phyloP scores from a whole-genome alignment of 2,888 invertebrate genomes.

The Panopea generosa region DNA sequence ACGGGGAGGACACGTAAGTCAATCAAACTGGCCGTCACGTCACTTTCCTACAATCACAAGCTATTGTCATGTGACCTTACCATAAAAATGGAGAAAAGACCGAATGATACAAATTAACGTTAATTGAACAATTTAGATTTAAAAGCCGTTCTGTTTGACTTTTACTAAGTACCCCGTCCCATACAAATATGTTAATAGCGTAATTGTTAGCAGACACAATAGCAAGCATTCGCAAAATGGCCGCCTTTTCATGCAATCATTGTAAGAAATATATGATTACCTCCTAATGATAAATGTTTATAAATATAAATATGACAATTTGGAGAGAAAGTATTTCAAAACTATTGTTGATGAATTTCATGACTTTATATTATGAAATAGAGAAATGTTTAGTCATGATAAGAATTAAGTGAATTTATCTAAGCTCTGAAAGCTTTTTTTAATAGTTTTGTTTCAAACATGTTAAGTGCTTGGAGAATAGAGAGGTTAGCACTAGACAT shows the following conservation, averaged over 20 bases:
- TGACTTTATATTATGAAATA: too few relatives aligned
- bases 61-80: too few relatives aligned
- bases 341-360: too few relatives aligned
- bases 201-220: slow-evolving; percentile 9
- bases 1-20: too few relatives aligned
- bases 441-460: too few relatives aligned
- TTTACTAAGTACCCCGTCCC: slow-evolving; percentile 12
- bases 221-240: not conserved
- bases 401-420: too few relatives aligned
- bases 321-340: not conserved
- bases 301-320: slow-evolving; percentile 9
- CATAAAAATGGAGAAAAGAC: not conserved
- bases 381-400: too few relatives aligned
- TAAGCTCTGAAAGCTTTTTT: too few relatives aligned
- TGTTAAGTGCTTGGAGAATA: too few relatives aligned
- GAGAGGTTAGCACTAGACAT: too few relatives aligned
- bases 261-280: slow-evolving; percentile 9
- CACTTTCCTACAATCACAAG: too few relatives aligned
- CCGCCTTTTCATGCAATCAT: slow-evolving; percentile 6
- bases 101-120: slow-evolving; percentile 8
- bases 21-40: too few relatives aligned
- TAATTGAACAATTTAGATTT: slow-evolving; percentile 19
- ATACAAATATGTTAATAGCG: slow-evolving; percentile 1
- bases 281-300: slow-evolving; percentile 25
- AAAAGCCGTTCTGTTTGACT: slow-evolving; percentile 14